Percentiles rank a stretch among this genome's conserved stretches.
Conservation (phyloP, 1,140 invertebrate genomes). For the Tribolium castaneum region DNA sequence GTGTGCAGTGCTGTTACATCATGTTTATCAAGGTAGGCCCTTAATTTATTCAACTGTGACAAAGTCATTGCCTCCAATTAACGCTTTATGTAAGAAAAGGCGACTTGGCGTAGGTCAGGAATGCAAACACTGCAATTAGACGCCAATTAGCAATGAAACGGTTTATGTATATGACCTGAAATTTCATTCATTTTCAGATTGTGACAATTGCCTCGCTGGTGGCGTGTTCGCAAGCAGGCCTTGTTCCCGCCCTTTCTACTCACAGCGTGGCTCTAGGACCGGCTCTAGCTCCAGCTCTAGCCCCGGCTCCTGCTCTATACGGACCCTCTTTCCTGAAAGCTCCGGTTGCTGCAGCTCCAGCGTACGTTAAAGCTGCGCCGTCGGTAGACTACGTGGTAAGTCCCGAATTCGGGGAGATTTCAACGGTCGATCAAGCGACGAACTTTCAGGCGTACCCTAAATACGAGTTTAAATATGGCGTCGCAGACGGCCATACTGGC, state of each 20-base stretch:
- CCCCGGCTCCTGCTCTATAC: background rate
- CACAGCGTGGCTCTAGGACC: constrained; percentile 33
- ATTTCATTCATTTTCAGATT: constrained; percentile 38
- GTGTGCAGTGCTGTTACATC: constrained; percentile 29
- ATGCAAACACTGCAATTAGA: background rate
- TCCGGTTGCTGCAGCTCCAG: constrained; percentile 28
- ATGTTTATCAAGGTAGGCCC: constrained; percentile 40
- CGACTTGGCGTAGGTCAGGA: background rate
- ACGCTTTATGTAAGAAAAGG: background rate
- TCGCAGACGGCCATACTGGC: constrained; percentile 63
- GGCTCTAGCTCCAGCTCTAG: constrained; percentile 18
- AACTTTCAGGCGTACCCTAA: constrained; percentile 40
- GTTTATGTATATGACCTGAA: background rate
- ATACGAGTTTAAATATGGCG: constrained; percentile 62
- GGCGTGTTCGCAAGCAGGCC: constrained; percentile 45
- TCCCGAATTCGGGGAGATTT: background rate
- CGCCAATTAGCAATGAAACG: background rate
- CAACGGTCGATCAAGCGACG: background rate
- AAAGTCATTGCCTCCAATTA: constrained; percentile 10
- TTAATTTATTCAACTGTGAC: background rate
- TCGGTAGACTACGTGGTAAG: constrained; percentile 53
- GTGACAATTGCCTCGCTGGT: constrained; percentile 45
- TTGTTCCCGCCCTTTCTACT: constrained; percentile 30
- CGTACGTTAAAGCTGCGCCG: constrained; percentile 47
- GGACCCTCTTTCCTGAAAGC: constrained; percentile 13